Conservation (phyloP, 2,888 invertebrate species). For the Acanthoscelides obtectus region DNA sequence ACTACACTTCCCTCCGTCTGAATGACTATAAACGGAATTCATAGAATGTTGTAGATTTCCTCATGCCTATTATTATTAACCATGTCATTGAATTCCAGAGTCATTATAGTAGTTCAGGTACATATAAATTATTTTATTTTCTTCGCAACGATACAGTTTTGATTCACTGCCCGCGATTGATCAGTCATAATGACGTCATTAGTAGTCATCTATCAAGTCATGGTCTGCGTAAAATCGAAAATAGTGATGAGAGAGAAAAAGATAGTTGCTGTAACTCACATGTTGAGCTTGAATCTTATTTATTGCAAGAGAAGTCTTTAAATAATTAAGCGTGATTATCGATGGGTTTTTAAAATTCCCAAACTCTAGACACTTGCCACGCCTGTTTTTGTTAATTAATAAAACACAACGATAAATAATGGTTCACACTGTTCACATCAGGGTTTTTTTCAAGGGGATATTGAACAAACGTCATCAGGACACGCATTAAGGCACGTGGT, state of each 20-base stretch:
- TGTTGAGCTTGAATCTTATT: background rate
- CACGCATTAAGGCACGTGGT: no score
- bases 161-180: background rate
- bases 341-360: no score
- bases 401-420: no score
- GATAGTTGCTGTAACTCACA: background rate
- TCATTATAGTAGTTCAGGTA: background rate
- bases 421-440: no score
- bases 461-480: no score
- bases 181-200: constrained; percentile 24
- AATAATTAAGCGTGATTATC: no score
- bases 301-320: no score
- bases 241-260: background rate
- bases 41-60: no score
- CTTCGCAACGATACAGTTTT: background rate
- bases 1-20: background rate
- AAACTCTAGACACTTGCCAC: no score
- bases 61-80: no score
- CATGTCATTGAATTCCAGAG: background rate
- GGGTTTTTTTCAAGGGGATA: no score
- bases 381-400: no score
- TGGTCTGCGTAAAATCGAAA: background rate
- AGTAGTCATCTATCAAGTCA: background rate
- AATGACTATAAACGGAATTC: background rate
- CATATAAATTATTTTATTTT: background rate